These are phyloP conservation scores for Eremophila alpestris DNA, from an alignment of 2,797 vertebrate species.

Conservation along the genomic window DNA sequence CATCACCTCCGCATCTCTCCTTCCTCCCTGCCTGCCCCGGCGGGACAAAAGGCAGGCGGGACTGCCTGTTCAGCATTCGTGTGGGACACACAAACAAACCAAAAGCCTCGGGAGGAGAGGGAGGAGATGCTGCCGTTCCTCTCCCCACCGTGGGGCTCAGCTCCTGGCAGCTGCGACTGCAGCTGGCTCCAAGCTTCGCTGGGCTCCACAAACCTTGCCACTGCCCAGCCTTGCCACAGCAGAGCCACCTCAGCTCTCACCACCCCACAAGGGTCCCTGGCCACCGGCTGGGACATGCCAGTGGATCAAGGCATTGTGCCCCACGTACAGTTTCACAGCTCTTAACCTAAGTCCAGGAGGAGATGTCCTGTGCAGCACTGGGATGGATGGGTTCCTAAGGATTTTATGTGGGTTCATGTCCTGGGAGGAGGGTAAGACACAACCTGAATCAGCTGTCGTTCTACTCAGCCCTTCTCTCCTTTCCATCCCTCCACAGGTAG, in stretches of 20 bases:
- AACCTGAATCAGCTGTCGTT: rapidly evolving
- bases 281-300: rapidly evolving
- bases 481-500: rapidly evolving
- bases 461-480: neutral
- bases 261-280: rapidly evolving
- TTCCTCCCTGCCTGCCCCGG: neutral
- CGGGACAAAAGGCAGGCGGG: neutral
- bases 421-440: neutral
- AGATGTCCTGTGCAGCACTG: rapidly evolving
- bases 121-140: neutral
- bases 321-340: neutral
- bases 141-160: neutral
- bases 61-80: rapidly evolving
- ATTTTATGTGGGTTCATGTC: rapidly evolving
- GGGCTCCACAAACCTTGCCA: neutral
- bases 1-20: neutral
- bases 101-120: neutral
- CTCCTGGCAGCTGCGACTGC: rapidly evolving
- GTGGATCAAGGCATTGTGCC: neutral
- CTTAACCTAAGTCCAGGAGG: neutral
- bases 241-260: neutral
- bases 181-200: neutral
- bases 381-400: neutral
- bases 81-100: neutral
- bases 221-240: neutral